Percentiles rank a stretch among this genome's conserved stretches.
These are phyloP conservation scores for Meiosimyza decipiens DNA, from an alignment of 2,888 invertebrate genomes.

Conservation along the genomic window DNA sequence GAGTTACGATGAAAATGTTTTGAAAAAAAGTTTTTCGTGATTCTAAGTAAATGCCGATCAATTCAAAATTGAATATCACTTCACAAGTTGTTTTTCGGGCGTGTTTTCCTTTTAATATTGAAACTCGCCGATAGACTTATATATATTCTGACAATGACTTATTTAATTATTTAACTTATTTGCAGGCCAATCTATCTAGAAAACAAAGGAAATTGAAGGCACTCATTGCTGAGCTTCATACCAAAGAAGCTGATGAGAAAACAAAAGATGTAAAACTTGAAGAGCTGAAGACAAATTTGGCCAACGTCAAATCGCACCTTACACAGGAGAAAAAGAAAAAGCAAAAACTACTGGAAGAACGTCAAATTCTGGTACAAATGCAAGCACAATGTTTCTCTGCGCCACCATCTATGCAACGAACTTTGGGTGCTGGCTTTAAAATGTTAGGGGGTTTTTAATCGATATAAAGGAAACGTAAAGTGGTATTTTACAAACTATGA, in stretches of 20 bases:
- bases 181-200: slow-evolving; percentile 56
- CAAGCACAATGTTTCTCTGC: slow-evolving; percentile 64
- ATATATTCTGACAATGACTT: too few species aligned
- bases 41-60: too few species aligned
- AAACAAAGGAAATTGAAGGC: slow-evolving; percentile 64
- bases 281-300: slow-evolving; percentile 56
- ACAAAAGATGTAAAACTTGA: slow-evolving; percentile 55
- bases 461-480: background rate
- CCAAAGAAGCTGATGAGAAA: slow-evolving; percentile 59
- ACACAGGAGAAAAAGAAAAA: slow-evolving; percentile 61
- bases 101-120: too few species aligned
- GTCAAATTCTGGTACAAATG: slow-evolving; percentile 62
- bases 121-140: too few species aligned
- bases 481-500: too few species aligned
- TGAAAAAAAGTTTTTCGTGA: too few species aligned
- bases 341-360: slow-evolving; percentile 61
- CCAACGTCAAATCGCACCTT: slow-evolving; percentile 58
- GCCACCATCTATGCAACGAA: slow-evolving; percentile 58
- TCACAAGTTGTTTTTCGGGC: too few species aligned
- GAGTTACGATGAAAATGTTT: too few species aligned
- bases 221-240: slow-evolving; percentile 60
- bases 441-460: slow-evolving; percentile 42
- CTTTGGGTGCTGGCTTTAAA: slow-evolving; percentile 61
- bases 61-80: too few species aligned
- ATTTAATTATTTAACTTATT: background rate